Evolutionary conservation across 2,888 invertebrate species (phyloP).

Genomic region (Drosophila nr. perissopoda): DNA sequence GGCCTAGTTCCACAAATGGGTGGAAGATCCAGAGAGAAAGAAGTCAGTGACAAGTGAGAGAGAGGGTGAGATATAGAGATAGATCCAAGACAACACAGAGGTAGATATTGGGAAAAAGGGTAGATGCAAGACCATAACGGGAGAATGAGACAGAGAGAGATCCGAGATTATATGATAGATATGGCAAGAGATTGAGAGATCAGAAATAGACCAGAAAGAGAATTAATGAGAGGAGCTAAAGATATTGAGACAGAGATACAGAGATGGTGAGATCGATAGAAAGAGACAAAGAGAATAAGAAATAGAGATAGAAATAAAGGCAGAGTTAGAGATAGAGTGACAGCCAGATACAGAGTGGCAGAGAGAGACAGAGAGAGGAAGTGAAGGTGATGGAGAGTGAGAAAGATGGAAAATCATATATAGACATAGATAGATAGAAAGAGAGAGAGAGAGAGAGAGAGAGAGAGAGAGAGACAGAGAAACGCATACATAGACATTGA

Average conservation of each 20-base stretch:
- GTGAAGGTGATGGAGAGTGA: neutral
- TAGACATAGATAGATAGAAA: no score
- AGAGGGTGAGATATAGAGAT: neutral
- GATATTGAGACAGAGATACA: neutral
- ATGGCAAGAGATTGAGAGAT: neutral
- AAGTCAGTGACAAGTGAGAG: slow-evolving; percentile 5
- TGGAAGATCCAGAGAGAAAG: neutral
- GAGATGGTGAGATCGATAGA: neutral
- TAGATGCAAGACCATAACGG: neutral
- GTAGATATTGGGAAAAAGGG: neutral
- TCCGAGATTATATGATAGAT: no score
- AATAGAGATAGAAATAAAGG: neutral
- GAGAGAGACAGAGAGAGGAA: neutral
- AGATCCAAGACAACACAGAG: neutral
- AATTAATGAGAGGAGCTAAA: neutral
- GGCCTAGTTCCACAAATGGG: slow-evolving; percentile 9
- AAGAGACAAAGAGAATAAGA: neutral
- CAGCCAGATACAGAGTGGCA: neutral
- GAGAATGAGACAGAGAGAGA: neutral
- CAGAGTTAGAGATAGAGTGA: neutral
- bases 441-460: no score
- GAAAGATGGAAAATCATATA: no score
- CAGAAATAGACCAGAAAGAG: neutral
- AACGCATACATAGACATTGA: no score
- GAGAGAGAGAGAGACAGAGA: no score